Evolutionary conservation across 1,140 invertebrate genomes (phyloP).

Genomic region (Pinna nobilis): DNA sequence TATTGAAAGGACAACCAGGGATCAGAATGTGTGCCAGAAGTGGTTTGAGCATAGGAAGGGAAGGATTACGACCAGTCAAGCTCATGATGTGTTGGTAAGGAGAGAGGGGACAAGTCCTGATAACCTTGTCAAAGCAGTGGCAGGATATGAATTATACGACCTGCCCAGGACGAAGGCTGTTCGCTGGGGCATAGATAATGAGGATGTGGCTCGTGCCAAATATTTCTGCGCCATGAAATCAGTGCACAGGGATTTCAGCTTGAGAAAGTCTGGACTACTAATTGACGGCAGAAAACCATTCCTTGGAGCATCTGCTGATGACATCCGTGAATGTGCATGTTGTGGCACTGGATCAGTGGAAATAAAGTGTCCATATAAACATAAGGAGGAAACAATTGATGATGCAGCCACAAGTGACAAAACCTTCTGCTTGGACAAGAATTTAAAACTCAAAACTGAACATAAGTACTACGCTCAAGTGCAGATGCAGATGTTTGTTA

Average conservation of each 20-base stretch:
- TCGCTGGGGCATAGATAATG: not conserved
- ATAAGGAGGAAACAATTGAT: constrained; percentile 8
- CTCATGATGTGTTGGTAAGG: constrained; percentile 21
- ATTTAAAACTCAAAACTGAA: constrained; percentile 17
- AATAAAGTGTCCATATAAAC: constrained; percentile 38
- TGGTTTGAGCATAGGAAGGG: constrained; percentile 30
- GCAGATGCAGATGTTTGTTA: too few species aligned
- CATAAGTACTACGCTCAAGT: constrained; percentile 44
- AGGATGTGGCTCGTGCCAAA: not conserved
- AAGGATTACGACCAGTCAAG: constrained; percentile 15
- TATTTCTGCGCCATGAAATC: not conserved
- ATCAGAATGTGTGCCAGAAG: constrained; percentile 11
- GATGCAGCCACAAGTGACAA: constrained; percentile 7
- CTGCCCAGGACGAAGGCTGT: not conserved
- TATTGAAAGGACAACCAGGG: constrained; percentile 14
- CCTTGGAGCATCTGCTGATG: not conserved
- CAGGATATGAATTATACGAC: constrained; percentile 11
- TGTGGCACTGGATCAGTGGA: constrained; percentile 35
- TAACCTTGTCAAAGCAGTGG: constrained; percentile 6
- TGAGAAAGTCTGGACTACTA: not conserved
- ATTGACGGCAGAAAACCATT: not conserved
- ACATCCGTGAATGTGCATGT: constrained; percentile 8
- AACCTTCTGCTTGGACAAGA: constrained; percentile 24
- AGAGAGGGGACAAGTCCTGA: constrained; percentile 13
- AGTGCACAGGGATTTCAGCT: not conserved